Evolutionary conservation across 2,113 vertebrate genomes (phyloP), one percentile per base, ranked within the genome.

Genomic region (Morone saxatilis): DNA sequence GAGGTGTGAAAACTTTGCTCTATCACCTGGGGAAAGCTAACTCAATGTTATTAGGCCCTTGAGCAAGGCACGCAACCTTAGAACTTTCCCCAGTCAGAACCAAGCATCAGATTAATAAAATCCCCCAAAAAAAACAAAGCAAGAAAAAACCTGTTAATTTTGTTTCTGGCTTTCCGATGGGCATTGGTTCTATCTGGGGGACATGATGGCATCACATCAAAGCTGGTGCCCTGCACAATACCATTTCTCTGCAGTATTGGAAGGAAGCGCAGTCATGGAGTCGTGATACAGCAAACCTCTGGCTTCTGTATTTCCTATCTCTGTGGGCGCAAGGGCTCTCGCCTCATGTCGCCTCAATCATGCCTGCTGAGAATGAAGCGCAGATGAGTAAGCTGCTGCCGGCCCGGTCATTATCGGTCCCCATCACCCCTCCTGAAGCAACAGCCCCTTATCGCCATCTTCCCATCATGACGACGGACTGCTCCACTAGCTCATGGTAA

Each of bases 41-140:
- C 66, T 71, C 74, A 7, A 57, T 17, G 70, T 89, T 91, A 86
- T 88, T 80, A 81, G 71, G 56, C 81, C 86, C 86, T 83, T 66
- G 68, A 87, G 88, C 89, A 85, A 84, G 77, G 73, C 50, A 82
- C 47, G 56, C 57, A 62, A 57, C 41, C 54, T 67, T 31, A 66
- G 13, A 47, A 6, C 41, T 62, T 54, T 10, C 66, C 56, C 5
- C 20, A 38, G 62, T 47, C 77, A 78, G 38, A 36, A 17, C 72
- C 43, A 9, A 68, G 51, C 22, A 81, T 69, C 73, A 70, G n/a
- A 76, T 54, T 66, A 50, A 86, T 80, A 25, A 25, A 25, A 25
- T 25, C 25, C 25, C 25, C 25, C 25, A 25, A 25, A 25, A 25
- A 25, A 25, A 25, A 25, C 25, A 48, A 47, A 68, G 45, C 47